Conservation (phyloP, 2,888 invertebrate genomes). For the Caenorhabditis japonica region DNA sequence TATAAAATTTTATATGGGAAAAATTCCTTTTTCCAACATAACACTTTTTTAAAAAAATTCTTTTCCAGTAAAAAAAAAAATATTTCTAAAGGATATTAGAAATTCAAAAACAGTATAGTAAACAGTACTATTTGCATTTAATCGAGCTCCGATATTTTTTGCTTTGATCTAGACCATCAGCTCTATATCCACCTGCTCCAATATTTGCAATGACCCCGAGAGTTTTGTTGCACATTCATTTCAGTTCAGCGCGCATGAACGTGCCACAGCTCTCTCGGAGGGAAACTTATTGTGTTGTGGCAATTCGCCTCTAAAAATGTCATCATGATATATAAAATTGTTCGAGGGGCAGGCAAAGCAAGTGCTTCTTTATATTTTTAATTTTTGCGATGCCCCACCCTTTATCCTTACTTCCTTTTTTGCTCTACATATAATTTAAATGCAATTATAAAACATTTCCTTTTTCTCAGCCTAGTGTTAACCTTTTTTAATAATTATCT, state of each 20-base stretch:
- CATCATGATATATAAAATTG: slow-evolving; percentile 11
- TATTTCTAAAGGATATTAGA: too few relatives aligned
- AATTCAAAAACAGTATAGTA: too few relatives aligned
- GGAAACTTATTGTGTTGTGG: too few relatives aligned
- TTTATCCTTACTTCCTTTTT: slow-evolving; percentile 4
- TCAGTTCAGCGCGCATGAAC: background rate
- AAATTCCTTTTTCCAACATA: too few relatives aligned
- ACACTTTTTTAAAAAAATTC: too few relatives aligned
- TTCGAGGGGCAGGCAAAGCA: slow-evolving; percentile 12
- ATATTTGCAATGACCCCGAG: slow-evolving; percentile 5
- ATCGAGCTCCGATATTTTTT: too few relatives aligned
- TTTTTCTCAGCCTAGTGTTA: slow-evolving; percentile 1
- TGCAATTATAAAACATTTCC: slow-evolving; percentile 38
- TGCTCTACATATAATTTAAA: slow-evolving; percentile 8
- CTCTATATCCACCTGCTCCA: slow-evolving; percentile 10
- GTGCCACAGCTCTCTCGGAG: too few relatives aligned
- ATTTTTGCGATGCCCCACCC: too few relatives aligned
- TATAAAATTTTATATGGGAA: too few relatives aligned
- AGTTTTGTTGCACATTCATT: background rate
- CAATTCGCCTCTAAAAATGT: slow-evolving; percentile 18
- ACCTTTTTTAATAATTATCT: too few relatives aligned
- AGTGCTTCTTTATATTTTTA: slow-evolving; percentile 37
- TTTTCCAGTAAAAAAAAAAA: too few relatives aligned
- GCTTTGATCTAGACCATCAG: slow-evolving; percentile 2
- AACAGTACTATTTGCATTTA: too few relatives aligned